Evolutionary conservation across 1,140 invertebrate species (phyloP).

Genomic region (Steinernema khuongi): DNA sequence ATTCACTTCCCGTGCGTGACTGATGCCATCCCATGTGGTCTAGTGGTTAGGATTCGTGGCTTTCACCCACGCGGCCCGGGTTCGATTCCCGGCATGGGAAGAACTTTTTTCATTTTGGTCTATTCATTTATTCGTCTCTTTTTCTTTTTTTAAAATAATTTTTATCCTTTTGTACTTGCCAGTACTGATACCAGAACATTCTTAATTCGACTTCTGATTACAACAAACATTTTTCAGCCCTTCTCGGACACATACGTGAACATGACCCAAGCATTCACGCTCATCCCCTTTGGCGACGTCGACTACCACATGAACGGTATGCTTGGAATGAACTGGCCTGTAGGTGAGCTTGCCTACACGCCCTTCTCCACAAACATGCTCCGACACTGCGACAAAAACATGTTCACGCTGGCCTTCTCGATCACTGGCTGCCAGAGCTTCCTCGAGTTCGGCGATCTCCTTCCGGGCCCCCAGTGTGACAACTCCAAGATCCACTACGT

Average conservation of each 20-base stretch:
- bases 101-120: slow-evolving; percentile 45
- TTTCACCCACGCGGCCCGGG: slow-evolving; percentile 76
- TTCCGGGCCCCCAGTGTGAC: not conserved
- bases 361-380: slow-evolving; percentile 4
- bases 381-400: not conserved
- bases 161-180: no score
- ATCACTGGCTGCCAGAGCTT: not conserved
- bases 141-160: no score
- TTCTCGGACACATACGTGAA: not conserved
- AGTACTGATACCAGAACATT: no score
- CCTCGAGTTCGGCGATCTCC: not conserved
- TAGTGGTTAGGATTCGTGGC: slow-evolving; percentile 80
- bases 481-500: not conserved
- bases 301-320: not conserved
- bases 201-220: no score
- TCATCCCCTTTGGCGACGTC: not conserved
- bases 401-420: not conserved
- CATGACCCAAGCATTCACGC: not conserved
- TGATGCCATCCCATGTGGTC: slow-evolving; percentile 61
- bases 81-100: slow-evolving; percentile 79
- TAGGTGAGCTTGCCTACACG: not conserved
- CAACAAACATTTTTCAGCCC: slow-evolving; percentile 11
- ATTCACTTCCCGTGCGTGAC: no score
- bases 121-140: no score
- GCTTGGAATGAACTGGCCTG: not conserved